Evolutionary conservation across 2,797 vertebrate species (phyloP).

Genomic region (Amblyopsis hoosieri): DNA sequence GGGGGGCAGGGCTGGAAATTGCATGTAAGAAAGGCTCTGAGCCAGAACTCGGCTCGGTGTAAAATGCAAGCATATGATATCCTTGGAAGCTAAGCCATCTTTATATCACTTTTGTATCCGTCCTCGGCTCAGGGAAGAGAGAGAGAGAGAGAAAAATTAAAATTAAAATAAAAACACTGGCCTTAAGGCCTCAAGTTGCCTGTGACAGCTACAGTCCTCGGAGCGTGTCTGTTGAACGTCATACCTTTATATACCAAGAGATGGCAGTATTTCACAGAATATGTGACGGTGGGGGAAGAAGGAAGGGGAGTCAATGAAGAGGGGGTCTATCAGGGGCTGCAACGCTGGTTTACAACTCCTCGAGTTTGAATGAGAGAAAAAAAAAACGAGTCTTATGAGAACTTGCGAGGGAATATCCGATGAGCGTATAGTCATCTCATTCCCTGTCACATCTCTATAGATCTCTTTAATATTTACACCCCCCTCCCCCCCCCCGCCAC

Average conservation of each 20-base stretch:
- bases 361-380: slow-evolving; percentile 62
- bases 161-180: neutral
- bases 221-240: slow-evolving; percentile 15
- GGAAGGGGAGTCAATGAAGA: slow-evolving; percentile 3
- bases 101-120: slow-evolving; percentile 14
- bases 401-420: slow-evolving; percentile 63
- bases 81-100: slow-evolving; percentile 9
- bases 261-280: slow-evolving; percentile 96
- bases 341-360: slow-evolving; percentile 59
- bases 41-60: neutral
- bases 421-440: slow-evolving; percentile 50
- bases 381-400: slow-evolving; percentile 58
- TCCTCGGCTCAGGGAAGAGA: slow-evolving; percentile 4
- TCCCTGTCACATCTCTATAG: slow-evolving; percentile 55
- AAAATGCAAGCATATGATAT: neutral
- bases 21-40: neutral
- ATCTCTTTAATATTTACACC: slow-evolving; percentile 57
- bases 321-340: slow-evolving; percentile 54
- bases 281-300: slow-evolving; percentile 57
- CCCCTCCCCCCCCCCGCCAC: slow-evolving; percentile 54
- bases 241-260: slow-evolving; percentile 75
- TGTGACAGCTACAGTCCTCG: slow-evolving; percentile 36
- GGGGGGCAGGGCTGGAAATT: neutral
- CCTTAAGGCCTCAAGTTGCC: slow-evolving; percentile 29
- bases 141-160: neutral